phyloP scores from a whole-genome alignment of 2,888 invertebrate species.

The Nomada ruficornis region DNA sequence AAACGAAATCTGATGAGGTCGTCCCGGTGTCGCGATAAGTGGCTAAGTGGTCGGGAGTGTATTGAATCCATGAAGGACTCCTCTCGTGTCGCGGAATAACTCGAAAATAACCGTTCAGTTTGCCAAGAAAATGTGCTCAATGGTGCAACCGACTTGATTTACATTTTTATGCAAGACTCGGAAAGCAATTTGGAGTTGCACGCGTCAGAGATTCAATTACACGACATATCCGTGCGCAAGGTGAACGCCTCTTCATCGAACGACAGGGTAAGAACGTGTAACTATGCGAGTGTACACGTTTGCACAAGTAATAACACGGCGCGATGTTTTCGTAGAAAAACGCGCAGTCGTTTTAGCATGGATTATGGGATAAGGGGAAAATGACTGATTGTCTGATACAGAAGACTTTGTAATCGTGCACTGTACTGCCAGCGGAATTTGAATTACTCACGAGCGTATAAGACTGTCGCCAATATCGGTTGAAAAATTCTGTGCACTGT shows the following conservation, averaged over 20 bases:
- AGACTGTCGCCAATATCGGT: slow-evolving; percentile 6
- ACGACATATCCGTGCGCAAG: no score
- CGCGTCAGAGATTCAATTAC: no score
- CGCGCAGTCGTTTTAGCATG: no score
- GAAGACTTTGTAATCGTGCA: not conserved
- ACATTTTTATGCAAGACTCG: not conserved
- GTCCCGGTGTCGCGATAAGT: slow-evolving; percentile 40
- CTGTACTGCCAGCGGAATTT: not conserved
- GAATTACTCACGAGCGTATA: slow-evolving; percentile 7
- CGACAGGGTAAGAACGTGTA: no score
- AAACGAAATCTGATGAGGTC: slow-evolving; percentile 37
- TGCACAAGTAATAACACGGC: no score
- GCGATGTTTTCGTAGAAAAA: no score
- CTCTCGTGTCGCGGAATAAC: not conserved
- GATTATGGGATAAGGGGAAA: no score
- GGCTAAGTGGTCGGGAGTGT: slow-evolving; percentile 48
- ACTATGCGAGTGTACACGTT: no score
- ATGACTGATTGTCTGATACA: no score
- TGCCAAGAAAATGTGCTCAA: not conserved
- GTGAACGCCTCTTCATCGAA: no score
- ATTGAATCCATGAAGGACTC: slow-evolving; percentile 22
- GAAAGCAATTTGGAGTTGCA: no score
- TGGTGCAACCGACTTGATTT: not conserved
- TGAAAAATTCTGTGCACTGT: slow-evolving; percentile 36
- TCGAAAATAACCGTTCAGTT: not conserved